Base-by-base conservation (phyloP, 2,888 invertebrate genomes). In the Polymixis flavicincta region DNA sequence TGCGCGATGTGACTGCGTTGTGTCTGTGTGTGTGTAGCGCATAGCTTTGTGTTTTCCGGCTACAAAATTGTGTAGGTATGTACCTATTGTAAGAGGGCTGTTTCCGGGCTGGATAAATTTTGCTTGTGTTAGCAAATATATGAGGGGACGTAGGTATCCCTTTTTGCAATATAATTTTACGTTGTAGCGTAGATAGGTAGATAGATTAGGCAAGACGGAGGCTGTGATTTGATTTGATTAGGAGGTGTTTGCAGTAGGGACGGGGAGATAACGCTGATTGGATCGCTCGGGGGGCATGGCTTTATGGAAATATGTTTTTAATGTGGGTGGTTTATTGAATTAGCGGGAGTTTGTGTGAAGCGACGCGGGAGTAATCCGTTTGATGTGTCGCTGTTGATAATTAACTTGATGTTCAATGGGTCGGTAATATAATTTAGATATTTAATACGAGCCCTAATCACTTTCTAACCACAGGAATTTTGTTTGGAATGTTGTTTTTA, bases 141-240 rank as follows among this genome's bases (percentile, higher is more conserved):
- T 94, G 95, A 95, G 96, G 96, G 96, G 93, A 90, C 91, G 94
- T 93, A 93, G 94, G 94, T 93, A 94, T 96, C 95, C 96, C 96
- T 96, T 96, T 96, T 96, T 96, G 96, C 94, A 94, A 95, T 96
- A 96, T 96, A 95, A 96, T 96, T 95, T 95, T 94, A 95, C 94
- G 95, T 95, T 94, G 94, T 92, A 93, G 94, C 92, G 93, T 94
- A 96, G 96, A 95, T 96, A 95, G 95, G 95, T 93, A 93, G 93
- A 95, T 93, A 96, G 96, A 96, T 96, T 95, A 95, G 94, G 95
- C 94, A 95, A 95, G 95, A 94, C 94, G 95, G 96, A 96, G 95
- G 95, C 95, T 96, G 96, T 93, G 96, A 96, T 96, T 96, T 96
- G 96, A 96, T 96, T 96, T 96, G 96, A 96, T 96, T 96, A 96